A percentile compares a stretch with the other conserved stretches of the same genome.
Evolutionary conservation across 1,140 invertebrate genomes (phyloP).

Genomic region (Apis florea): DNA sequence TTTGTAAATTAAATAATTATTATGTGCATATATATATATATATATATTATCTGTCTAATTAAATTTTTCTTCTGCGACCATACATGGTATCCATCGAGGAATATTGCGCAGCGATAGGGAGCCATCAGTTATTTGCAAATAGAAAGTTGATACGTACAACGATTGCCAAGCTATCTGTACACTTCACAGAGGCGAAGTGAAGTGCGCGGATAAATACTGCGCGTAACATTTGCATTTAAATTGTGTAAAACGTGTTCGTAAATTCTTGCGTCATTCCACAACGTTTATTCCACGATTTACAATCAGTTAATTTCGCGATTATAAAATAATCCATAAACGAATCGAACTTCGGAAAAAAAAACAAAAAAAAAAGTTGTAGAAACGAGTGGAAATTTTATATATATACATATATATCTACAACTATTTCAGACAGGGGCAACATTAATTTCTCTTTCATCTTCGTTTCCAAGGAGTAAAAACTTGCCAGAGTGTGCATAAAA

Average conservation of each 20-base stretch:
- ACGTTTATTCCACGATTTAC: too few relatives aligned
- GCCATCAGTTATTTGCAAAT: background rate
- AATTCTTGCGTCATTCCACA: background rate
- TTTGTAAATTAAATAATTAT: too few relatives aligned
- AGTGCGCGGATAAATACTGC: background rate
- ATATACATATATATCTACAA: too few relatives aligned
- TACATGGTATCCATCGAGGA: background rate
- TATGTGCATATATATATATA: too few relatives aligned
- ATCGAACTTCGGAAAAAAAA: too few relatives aligned
- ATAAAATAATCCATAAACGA: too few relatives aligned
- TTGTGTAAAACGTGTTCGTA: background rate
- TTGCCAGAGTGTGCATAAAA: background rate
- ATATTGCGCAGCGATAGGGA: background rate
- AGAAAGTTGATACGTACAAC: conserved; percentile 34
- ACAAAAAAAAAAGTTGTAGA: too few relatives aligned
- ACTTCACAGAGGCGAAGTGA: background rate
- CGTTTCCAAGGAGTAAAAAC: background rate
- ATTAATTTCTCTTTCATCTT: too few relatives aligned
- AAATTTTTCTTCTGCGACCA: background rate
- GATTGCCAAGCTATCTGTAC: background rate
- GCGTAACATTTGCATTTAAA: conserved; percentile 19
- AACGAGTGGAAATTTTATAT: too few relatives aligned
- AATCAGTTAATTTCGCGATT: too few relatives aligned
- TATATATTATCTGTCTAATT: conserved; percentile 9
- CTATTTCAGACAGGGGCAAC: too few relatives aligned